Evolutionary conservation across 2,113 vertebrate species (phyloP).

Genomic region (Eleginops maclovinus): DNA sequence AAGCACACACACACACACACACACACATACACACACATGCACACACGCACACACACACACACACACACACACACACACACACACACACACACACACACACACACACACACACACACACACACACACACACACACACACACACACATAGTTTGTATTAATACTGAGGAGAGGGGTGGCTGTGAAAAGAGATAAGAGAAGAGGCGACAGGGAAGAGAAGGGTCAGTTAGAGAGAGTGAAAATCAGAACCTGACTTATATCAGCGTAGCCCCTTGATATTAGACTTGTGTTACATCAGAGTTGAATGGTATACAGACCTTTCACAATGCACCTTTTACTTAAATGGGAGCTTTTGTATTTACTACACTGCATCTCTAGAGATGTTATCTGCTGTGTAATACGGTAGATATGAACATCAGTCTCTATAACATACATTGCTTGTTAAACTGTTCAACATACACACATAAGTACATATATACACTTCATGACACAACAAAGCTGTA

Average conservation of each 20-base stretch:
- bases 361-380: too few species aligned
- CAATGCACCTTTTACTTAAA: background rate
- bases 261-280: constrained; percentile 25
- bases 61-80: constrained; percentile 1
- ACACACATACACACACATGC: background rate
- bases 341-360: too few species aligned
- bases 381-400: background rate
- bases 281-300: constrained; percentile 20
- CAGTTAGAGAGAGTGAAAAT: constrained; percentile 42
- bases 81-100: background rate
- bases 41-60: background rate
- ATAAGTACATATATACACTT: background rate
- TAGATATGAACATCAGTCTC: background rate
- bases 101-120: background rate
- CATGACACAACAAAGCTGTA: background rate
- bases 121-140: constrained; percentile 1
- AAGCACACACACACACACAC: too few species aligned
- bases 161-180: constrained; percentile 57
- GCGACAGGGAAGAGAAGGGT: constrained; percentile 21
- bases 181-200: constrained; percentile 56
- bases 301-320: constrained; percentile 34
- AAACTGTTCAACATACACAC: background rate
- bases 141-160: constrained; percentile 66
- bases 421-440: background rate
- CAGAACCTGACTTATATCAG: constrained; percentile 30